Evolutionary conservation across 2,797 vertebrate genomes (phyloP).

Genomic region (Gobionotothen gibberifrons): DNA sequence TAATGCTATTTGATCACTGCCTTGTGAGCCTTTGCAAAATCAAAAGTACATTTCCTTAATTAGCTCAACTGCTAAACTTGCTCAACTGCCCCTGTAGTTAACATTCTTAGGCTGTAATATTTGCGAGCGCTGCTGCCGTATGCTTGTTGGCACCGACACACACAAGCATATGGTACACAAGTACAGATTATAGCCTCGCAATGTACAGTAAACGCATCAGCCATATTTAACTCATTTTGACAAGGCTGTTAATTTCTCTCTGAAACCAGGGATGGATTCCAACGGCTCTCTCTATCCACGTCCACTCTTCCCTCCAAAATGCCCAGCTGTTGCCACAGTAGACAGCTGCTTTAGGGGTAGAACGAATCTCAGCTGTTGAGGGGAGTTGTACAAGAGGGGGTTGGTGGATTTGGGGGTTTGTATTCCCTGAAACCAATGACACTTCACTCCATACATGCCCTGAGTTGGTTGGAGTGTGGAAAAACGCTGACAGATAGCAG

Average conservation of each 20-base stretch:
- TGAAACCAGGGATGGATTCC: conserved; percentile 63
- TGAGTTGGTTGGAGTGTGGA: conserved; percentile 47
- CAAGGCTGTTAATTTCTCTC: conserved; percentile 73
- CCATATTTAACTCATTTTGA: conserved; percentile 67
- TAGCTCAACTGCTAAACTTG: conserved; percentile 7
- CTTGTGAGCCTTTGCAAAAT: too few species aligned
- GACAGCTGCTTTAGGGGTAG: conserved; percentile 79
- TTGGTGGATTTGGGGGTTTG: conserved; percentile 51
- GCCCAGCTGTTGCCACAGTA: conserved; percentile 78
- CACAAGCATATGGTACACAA: conserved; percentile 32
- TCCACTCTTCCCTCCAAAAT: conserved; percentile 82
- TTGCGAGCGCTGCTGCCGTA: background rate
- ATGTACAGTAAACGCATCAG: conserved; percentile 31
- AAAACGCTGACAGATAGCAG: conserved; percentile 72
- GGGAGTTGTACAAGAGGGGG: conserved; percentile 49
- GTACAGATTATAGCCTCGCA: conserved; percentile 17
- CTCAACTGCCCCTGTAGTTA: conserved; percentile 23
- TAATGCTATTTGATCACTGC: too few species aligned
- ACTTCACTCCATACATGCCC: conserved; percentile 15
- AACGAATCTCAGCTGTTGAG: conserved; percentile 84
- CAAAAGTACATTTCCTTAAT: conserved; percentile 6
- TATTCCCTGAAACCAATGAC: conserved; percentile 56
- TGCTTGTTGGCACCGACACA: conserved; percentile 11
- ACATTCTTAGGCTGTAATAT: conserved; percentile 8
- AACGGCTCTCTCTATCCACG: conserved; percentile 35